phyloP scores from a whole-genome alignment of 2,888 invertebrate species.

The Calameuta pallipes region DNA sequence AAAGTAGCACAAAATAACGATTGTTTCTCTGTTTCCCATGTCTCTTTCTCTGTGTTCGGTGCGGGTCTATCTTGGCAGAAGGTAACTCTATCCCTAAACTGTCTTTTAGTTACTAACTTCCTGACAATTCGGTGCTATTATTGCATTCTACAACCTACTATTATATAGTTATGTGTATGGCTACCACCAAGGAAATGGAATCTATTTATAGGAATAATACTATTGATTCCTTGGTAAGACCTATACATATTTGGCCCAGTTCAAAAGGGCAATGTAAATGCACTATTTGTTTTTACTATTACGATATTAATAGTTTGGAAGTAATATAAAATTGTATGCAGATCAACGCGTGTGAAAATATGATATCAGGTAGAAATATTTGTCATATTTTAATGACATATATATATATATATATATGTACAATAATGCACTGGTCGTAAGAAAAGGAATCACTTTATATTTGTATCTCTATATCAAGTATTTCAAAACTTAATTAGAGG shows the following conservation, averaged over 20 bases:
- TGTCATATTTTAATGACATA: neutral
- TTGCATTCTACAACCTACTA: neutral
- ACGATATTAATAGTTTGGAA: neutral
- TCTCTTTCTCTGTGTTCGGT: conserved; percentile 64
- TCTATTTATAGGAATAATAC: conserved; percentile 8
- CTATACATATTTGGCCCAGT: neutral
- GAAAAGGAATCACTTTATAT: neutral
- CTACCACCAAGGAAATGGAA: neutral
- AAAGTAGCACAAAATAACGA: conserved; percentile 46
- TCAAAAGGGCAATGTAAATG: neutral
- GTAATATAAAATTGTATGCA: neutral
- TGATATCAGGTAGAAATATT: neutral
- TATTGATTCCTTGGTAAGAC: neutral
- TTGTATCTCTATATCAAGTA: neutral
- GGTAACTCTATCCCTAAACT: conserved; percentile 59
- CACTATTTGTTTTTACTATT: neutral
- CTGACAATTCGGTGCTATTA: conserved; percentile 1
- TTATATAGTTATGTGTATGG: neutral
- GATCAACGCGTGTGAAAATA: neutral
- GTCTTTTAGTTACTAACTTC: conserved; percentile 21
- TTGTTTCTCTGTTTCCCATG: conserved; percentile 62
- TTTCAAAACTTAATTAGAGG: neutral
- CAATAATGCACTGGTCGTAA: neutral
- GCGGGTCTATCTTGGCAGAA: conserved; percentile 65
- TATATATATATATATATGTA: neutral